Conservation (phyloP, 2,797 vertebrate species). For the Micrastur ruficollis region DNA sequence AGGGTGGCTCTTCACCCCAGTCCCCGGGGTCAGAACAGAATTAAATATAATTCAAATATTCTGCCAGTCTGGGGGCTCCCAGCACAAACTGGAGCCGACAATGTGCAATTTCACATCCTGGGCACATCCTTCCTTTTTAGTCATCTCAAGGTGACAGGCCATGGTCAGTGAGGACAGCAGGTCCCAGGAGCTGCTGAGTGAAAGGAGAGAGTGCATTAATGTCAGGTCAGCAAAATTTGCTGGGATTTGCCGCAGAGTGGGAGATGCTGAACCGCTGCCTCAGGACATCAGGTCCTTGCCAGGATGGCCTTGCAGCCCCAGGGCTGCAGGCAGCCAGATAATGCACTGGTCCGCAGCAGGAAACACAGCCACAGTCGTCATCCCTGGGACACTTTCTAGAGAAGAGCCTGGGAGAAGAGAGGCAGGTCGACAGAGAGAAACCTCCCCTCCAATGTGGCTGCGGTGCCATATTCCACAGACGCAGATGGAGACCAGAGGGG, state of each 20-base stretch:
- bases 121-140: not conserved
- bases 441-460: rapidly evolving
- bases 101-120: not conserved
- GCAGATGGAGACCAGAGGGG: not conserved
- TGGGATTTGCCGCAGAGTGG: not conserved
- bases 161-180: not conserved
- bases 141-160: not conserved
- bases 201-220: not conserved
- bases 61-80: not conserved
- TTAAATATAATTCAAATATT: not conserved
- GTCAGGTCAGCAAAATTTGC: not conserved
- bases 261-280: not conserved
- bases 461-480: not conserved
- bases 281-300: not conserved
- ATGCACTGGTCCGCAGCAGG: not conserved
- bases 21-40: not conserved
- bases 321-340: not conserved
- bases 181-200: not conserved
- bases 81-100: not conserved
- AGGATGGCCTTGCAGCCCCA: not conserved
- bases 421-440: not conserved
- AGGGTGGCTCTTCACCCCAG: not conserved
- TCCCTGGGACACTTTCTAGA: not conserved
- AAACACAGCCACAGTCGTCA: not conserved
- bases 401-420: not conserved